Conservation (phyloP, 2,888 invertebrate species). For the Harpalus rubripes region DNA sequence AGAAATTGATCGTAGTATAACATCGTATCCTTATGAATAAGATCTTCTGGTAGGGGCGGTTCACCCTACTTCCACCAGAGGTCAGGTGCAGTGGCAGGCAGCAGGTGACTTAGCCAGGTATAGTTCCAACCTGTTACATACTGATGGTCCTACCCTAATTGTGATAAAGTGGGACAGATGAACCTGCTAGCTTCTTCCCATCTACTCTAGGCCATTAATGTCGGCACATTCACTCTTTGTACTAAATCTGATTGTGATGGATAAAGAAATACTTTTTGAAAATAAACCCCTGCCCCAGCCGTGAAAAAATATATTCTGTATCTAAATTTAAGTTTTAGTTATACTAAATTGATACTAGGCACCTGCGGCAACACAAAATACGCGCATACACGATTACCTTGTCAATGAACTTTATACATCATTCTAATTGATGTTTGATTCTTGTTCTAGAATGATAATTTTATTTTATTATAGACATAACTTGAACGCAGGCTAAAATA, state of each 20-base stretch:
- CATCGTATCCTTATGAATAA: not conserved
- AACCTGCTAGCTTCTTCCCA: constrained; percentile 28
- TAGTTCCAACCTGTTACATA: constrained; percentile 55
- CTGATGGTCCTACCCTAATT: constrained; percentile 50
- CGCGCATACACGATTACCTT: too few relatives aligned
- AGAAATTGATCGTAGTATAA: constrained; percentile 3
- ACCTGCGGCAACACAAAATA: not conserved
- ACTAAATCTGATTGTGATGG: constrained; percentile 51
- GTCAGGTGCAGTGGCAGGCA: constrained; percentile 58
- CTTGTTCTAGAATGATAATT: too few relatives aligned
- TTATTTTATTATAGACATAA: too few relatives aligned
- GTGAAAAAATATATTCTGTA: constrained; percentile 14
- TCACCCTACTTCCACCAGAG: constrained; percentile 44
- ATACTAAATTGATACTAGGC: constrained; percentile 1
- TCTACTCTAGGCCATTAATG: constrained; percentile 53
- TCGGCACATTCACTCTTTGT: constrained; percentile 57
- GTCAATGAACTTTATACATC: too few relatives aligned
- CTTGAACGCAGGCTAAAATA: too few relatives aligned
- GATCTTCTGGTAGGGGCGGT: constrained; percentile 5
- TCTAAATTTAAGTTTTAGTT: not conserved
- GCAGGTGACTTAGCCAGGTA: constrained; percentile 59
- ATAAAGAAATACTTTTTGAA: constrained; percentile 38
- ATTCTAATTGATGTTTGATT: too few relatives aligned
- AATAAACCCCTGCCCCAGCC: constrained; percentile 15
- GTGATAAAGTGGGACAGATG: constrained; percentile 45